Base-by-base conservation (phyloP, 2,797 vertebrate species). In the Takifugu ocellatus region DNA sequence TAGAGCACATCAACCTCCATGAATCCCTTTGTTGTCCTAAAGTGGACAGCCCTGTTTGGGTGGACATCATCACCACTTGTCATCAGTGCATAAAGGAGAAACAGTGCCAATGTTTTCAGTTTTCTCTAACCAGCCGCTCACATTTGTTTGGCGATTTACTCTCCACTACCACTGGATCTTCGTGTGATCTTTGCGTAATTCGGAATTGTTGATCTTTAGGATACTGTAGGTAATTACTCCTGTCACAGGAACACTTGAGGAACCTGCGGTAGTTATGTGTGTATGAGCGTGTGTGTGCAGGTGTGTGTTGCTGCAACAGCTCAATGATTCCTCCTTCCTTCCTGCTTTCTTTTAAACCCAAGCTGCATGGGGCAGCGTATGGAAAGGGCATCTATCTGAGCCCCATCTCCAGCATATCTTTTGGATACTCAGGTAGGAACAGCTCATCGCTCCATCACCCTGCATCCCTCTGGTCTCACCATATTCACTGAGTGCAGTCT, bases 371-470 rank as follows among this genome's bases (percentile, higher is more conserved):
- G 91, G 97, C 97, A 95, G 97, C 97, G 60, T 99, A 99, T 87
- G 97, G 96, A 84, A 99, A 99, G 94, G 97, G 97, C 89, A 99
- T 99, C 94, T 99, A 99, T 95, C 92, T 99, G 84, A 99, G 97
- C 93, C 97, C 97, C 93, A 99, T 99, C 94, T 98, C 97, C 94
- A 99, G 97, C 93, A 99, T 99, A 93, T 98, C 96, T 90, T 99
- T 99, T 91, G 97, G 97, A 95, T 99, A 99, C 87, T 99, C 97
- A 96, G 97, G 96, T 99, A 95, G 91, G 94, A 83, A 68, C 43
- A 17, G 26, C 54, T 75, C 57, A 51, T 48, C 66, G 65, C 42
- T 67, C 21, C 44, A 2, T 56, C 56, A n/a, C 65, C 72, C 72
- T 59, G 65, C 63, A 46, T 47, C 42, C 27, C 27, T 31, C 59